phyloP scores from a whole-genome alignment of 2,113 vertebrate species.

The Hypanus sabinus region DNA sequence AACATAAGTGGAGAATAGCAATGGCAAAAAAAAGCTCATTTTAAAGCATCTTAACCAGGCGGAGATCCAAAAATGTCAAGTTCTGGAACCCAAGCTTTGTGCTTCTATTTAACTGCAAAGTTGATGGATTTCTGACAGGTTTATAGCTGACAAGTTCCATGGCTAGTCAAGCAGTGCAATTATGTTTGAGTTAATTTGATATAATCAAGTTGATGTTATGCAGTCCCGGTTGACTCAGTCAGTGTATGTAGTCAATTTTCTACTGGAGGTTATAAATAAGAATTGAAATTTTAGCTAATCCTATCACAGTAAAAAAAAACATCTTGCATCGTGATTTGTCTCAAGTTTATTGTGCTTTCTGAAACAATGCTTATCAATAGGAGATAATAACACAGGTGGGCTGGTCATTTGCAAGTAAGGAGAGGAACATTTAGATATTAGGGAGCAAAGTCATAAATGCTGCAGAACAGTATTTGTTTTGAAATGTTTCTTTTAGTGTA shows the following conservation, averaged over 20 bases:
- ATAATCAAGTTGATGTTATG: slow-evolving; percentile 83
- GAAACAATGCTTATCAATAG: not conserved
- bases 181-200: slow-evolving; percentile 86
- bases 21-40: not conserved
- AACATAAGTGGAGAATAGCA: not conserved
- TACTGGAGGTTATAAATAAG: slow-evolving; percentile 71
- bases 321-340: not conserved
- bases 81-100: slow-evolving; percentile 65
- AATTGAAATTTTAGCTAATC: slow-evolving; percentile 67
- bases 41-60: slow-evolving; percentile 59
- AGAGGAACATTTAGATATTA: not conserved
- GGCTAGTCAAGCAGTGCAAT: slow-evolving; percentile 79
- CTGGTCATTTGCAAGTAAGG: no score
- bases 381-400: not conserved
- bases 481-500: slow-evolving; percentile 26
- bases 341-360: slow-evolving; percentile 20
- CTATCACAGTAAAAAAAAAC: slow-evolving; percentile 50
- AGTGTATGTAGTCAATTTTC: slow-evolving; percentile 68
- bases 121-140: slow-evolving; percentile 85
- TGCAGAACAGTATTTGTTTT: slow-evolving; percentile 1
- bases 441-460: slow-evolving; percentile 20
- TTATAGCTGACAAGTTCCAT: slow-evolving; percentile 76
- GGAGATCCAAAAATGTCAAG: slow-evolving; percentile 66
- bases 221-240: slow-evolving; percentile 66
- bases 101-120: slow-evolving; percentile 79